Percentiles rank a stretch among this genome's conserved stretches.
Conservation (phyloP, 2,888 invertebrate genomes). For the Entomobrya multifasciata region DNA sequence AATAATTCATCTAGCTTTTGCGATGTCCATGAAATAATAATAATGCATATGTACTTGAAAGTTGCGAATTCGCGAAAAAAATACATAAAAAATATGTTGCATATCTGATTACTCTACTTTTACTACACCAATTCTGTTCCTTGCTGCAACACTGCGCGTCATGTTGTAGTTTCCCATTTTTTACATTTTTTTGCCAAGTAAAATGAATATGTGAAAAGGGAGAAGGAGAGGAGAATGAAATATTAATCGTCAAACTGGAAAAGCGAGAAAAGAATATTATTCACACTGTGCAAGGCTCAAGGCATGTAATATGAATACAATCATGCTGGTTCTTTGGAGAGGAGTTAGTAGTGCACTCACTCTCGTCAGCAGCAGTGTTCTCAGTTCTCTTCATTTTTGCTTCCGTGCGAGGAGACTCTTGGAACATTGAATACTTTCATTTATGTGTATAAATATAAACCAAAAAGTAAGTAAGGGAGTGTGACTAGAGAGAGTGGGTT, state of each 20-base stretch:
- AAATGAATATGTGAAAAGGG: slow-evolving; percentile 40
- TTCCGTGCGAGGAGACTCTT: slow-evolving; percentile 30
- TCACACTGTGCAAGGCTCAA: slow-evolving; percentile 61
- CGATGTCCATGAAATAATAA: slow-evolving; percentile 58
- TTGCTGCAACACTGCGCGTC: background rate
- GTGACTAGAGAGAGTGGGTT: slow-evolving; percentile 5
- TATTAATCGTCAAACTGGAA: slow-evolving; percentile 64
- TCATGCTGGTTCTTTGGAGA: slow-evolving; percentile 63
- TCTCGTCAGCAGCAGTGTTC: background rate
- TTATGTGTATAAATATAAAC: background rate
- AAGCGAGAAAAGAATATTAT: slow-evolving; percentile 59
- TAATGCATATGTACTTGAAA: slow-evolving; percentile 61
- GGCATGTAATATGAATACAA: slow-evolving; percentile 64
- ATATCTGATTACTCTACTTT: background rate
- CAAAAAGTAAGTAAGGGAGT: slow-evolving; percentile 30
- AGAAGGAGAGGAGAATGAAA: slow-evolving; percentile 56
- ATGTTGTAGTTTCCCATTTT: slow-evolving; percentile 25
- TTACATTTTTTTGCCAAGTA: slow-evolving; percentile 57
- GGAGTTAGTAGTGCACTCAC: slow-evolving; percentile 38
- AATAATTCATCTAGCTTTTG: slow-evolving; percentile 60
- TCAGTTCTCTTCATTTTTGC: slow-evolving; percentile 34
- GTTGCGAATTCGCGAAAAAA: slow-evolving; percentile 67
- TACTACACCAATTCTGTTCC: background rate
- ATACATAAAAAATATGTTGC: slow-evolving; percentile 22
- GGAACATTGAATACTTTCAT: background rate